Evolutionary conservation across 2,797 vertebrate species (phyloP).

Genomic region (Gymnoscopelus microlampas): DNA sequence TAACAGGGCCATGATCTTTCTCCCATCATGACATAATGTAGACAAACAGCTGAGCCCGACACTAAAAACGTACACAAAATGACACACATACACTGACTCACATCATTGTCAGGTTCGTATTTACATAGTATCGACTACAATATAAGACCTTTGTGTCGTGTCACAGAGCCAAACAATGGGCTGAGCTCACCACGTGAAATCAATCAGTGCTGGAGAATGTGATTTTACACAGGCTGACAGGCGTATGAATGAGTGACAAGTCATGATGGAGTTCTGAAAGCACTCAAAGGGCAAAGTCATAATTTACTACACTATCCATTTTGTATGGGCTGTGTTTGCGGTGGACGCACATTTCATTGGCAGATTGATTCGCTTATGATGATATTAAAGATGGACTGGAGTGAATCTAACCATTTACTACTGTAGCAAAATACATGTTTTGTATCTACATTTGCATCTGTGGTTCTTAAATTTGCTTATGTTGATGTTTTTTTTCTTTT

Average conservation of each 20-base stretch:
- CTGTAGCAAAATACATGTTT: slow-evolving; percentile 12
- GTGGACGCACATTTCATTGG: background rate
- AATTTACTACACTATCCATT: background rate
- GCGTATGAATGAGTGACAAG: slow-evolving; percentile 8
- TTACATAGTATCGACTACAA: slow-evolving; percentile 8
- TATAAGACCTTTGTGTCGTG: background rate
- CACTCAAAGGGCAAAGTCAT: background rate
- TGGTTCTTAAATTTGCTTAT: slow-evolving; percentile 47
- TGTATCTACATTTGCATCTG: slow-evolving; percentile 2
- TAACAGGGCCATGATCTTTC: slow-evolving; percentile 54
- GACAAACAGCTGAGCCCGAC: slow-evolving; percentile 31
- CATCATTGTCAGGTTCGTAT: slow-evolving; percentile 19
- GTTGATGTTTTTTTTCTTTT: slow-evolving; percentile 33
- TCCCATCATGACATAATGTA: slow-evolving; percentile 43
- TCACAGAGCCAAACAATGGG: slow-evolving; percentile 1
- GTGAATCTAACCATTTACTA: slow-evolving; percentile 10
- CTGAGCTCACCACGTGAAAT: background rate
- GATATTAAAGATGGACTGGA: background rate
- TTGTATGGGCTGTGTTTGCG: slow-evolving; percentile 2
- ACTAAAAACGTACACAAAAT: slow-evolving; percentile 21
- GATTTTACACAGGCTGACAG: slow-evolving; percentile 18
- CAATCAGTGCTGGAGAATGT: background rate
- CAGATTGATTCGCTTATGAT: background rate
- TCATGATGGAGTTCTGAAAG: slow-evolving; percentile 14
- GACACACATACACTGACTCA: slow-evolving; percentile 6